A percentile compares a stretch with the other conserved stretches of the same genome.
phyloP scores from a whole-genome alignment of 2,797 vertebrate genomes.

The Spea hammondii region DNA sequence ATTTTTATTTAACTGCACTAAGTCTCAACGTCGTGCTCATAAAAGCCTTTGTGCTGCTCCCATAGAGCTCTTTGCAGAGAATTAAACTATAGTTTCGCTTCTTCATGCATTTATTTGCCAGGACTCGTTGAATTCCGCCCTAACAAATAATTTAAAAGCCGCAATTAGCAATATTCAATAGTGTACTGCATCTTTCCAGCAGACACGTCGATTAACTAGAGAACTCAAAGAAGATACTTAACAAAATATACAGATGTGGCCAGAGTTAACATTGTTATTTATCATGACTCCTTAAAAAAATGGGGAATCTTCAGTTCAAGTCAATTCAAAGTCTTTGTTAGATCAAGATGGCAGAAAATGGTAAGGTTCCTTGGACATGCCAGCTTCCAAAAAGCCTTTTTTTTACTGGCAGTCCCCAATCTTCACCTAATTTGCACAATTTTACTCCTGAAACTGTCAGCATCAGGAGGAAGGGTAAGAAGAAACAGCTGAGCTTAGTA shows the following conservation, averaged over 20 bases:
- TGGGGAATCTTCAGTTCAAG: neutral
- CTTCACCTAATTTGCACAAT: no score
- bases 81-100: conserved; percentile 14
- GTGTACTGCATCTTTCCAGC: conserved; percentile 46
- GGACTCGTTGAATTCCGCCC: conserved; percentile 40
- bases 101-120: conserved; percentile 44
- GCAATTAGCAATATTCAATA: conserved; percentile 56
- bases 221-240: neutral
- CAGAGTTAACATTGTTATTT: neutral
- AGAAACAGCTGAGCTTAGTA: no score
- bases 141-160: conserved; percentile 58
- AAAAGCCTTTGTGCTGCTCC: neutral
- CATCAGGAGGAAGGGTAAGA: no score
- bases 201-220: neutral
- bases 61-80: neutral
- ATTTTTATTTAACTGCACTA: conserved; percentile 32
- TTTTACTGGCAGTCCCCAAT: no score
- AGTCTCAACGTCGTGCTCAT: conserved; percentile 12
- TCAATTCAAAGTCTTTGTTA: neutral
- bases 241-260: no score
- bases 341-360: no score
- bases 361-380: no score
- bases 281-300: neutral
- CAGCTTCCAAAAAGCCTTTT: no score
- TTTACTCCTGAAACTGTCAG: no score